phyloP scores from a whole-genome alignment of 1,140 invertebrate genomes.

The Bilobella aurantiaca region DNA sequence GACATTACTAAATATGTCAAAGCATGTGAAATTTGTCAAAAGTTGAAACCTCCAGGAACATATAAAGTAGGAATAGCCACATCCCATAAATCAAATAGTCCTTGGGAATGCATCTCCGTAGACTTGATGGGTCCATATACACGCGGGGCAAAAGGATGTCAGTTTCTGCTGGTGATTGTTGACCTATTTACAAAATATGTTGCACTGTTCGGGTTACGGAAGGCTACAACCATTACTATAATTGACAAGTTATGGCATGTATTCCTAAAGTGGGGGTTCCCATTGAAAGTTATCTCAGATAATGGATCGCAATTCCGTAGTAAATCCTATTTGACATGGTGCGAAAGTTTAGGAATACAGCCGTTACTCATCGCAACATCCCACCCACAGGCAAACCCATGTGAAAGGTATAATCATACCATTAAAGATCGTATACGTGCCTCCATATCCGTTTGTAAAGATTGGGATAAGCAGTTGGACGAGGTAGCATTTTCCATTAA shows the following conservation, averaged over 20 bases:
- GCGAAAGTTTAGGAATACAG: conserved; percentile 8
- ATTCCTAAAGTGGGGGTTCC: conserved; percentile 34
- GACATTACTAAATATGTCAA: conserved; percentile 5
- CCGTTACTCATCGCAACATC: conserved; percentile 36
- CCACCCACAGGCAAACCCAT: conserved; percentile 40
- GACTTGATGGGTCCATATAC: conserved; percentile 35
- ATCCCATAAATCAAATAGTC: not conserved
- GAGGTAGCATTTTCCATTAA: conserved; percentile 41
- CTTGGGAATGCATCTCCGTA: conserved; percentile 30
- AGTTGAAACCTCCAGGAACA: not conserved
- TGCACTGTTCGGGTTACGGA: conserved; percentile 28
- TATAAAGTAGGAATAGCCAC: not conserved
- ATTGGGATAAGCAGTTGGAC: conserved; percentile 38
- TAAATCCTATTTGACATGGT: conserved; percentile 15
- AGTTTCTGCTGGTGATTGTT: conserved; percentile 27
- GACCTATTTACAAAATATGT: conserved; percentile 33
- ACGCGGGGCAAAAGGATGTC: conserved; percentile 7
- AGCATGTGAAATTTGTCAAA: conserved; percentile 7
- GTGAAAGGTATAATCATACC: conserved; percentile 42
- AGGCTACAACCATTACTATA: conserved; percentile 16
- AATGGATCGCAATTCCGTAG: conserved; percentile 36
- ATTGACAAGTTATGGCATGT: conserved; percentile 25
- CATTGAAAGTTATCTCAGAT: conserved; percentile 28
- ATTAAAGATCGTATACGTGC: conserved; percentile 40
- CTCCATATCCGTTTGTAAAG: conserved; percentile 1